Base-by-base conservation (phyloP, 1,140 invertebrate species). In the Drosophila serrata region DNA sequence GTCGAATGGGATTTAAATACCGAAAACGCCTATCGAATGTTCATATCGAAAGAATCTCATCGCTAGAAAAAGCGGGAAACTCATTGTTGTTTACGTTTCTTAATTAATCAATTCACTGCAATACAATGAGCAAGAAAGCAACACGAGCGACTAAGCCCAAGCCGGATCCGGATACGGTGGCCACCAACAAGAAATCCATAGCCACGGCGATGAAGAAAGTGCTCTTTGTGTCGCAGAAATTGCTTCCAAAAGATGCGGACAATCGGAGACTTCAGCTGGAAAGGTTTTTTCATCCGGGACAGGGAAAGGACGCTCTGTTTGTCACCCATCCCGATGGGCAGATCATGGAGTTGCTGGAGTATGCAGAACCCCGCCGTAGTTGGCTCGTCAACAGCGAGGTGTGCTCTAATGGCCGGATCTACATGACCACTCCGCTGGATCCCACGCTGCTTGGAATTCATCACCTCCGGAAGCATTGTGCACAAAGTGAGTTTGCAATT, bases 331-430 rank as follows among this genome's bases (percentile, higher is more conserved):
- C 79, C 9, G 74, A 92, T 92, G 49, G 94, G 85, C 17, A 93
- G 27, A 56, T 96, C 22, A 95, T 95, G 92, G 95, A 96, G 88
- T 93, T 96, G 49, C 81, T 96, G 46, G 95, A 95, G 40, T 96
- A 95, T 73, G 93, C 94, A 35, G 95, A 96, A 82, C 94, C 94
- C 24, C 94, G 95, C 68, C 94, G 95, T 61, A 96, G 95, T 17
- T 96, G 95, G 95, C 94, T 96, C 63, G 94, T 96, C 31, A 94
- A 95, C 81, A 94, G 95, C 59, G 94, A 94, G 81, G 95, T 97
- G 0, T 96, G 95, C 92, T 96, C 95, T 46, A 95, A 97, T 93
- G 96, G 96, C 27, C 96, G 95, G 86, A 94, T 96, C 79, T 94
- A 96, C 63, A 93, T 97, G 40, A 95, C 95, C 13, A 95, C 95